phyloP scores from a whole-genome alignment of 2,888 invertebrate genomes.

The Chromoteleia sp. region DNA sequence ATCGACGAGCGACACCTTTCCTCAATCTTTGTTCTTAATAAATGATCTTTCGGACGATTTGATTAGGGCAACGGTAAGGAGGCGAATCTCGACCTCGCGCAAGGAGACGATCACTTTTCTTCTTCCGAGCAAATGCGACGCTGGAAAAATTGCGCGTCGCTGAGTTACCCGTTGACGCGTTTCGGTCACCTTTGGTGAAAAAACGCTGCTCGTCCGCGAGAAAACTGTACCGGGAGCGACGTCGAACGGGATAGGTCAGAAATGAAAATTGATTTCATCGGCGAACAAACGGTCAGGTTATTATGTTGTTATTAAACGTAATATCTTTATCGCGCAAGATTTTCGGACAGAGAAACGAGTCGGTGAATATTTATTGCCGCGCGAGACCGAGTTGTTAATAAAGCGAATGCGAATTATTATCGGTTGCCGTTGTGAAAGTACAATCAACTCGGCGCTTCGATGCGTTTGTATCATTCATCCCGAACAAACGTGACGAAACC shows the following conservation, averaged over 20 bases:
- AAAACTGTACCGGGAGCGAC: not conserved
- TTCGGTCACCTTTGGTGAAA: not conserved
- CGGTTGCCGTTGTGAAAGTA: constrained; percentile 18
- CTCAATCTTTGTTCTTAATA: constrained; percentile 72
- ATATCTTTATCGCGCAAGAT: constrained; percentile 35
- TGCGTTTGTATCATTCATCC: constrained; percentile 50
- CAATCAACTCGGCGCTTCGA: constrained; percentile 13
- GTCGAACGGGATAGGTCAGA: not conserved
- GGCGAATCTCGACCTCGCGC: constrained; percentile 24
- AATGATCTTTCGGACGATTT: constrained; percentile 34
- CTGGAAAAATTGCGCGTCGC: constrained; percentile 29
- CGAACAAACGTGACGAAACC: constrained; percentile 56
- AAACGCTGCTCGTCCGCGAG: not conserved
- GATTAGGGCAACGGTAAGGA: constrained; percentile 40
- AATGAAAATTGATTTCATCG: constrained; percentile 33
- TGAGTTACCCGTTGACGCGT: constrained; percentile 12
- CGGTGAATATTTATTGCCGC: constrained; percentile 25
- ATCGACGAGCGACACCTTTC: constrained; percentile 77
- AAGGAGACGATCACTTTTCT: not conserved
- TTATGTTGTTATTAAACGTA: constrained; percentile 25
- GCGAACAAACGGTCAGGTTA: constrained; percentile 11
- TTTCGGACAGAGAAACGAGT: constrained; percentile 4
- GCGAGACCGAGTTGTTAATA: constrained; percentile 11
- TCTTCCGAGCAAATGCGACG: constrained; percentile 8
- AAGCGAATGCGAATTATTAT: constrained; percentile 37